Percentiles rank a stretch among this genome's conserved stretches.
phyloP scores from a whole-genome alignment of 2,888 invertebrate species.

The Pyrochroa serraticornis region DNA sequence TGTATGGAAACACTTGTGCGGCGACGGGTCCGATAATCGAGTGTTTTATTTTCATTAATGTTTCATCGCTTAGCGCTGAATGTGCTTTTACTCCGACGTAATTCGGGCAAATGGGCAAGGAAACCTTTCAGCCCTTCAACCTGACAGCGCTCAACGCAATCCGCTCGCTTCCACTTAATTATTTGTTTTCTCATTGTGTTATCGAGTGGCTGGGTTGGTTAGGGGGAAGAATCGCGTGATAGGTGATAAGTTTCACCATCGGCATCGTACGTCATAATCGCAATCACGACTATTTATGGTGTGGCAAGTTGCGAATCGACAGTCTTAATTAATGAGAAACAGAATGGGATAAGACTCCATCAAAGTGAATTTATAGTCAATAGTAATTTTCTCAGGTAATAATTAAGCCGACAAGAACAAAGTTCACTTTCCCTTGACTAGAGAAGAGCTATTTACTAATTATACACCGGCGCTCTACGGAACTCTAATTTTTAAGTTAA shows the following conservation, averaged over 20 bases:
- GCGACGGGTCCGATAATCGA: conserved; percentile 7
- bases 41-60: conserved; percentile 23
- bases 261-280: conserved; percentile 19
- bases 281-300: conserved; percentile 21
- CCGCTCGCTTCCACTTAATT: conserved; percentile 13
- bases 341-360: conserved; percentile 21
- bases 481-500: no score
- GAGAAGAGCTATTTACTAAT: conserved; percentile 19
- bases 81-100: conserved; percentile 12
- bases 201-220: conserved; percentile 3
- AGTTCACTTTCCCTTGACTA: conserved; percentile 22
- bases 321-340: conserved; percentile 24
- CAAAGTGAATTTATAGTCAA: conserved; percentile 24
- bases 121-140: conserved; percentile 15
- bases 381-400: conserved; percentile 21
- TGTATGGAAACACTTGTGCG: neutral
- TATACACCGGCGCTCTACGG: neutral
- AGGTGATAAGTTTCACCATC: conserved; percentile 1
- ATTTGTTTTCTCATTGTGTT: conserved; percentile 14
- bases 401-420: conserved; percentile 19
- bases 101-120: conserved; percentile 15
- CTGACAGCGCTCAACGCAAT: conserved; percentile 18
- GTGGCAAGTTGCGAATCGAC: conserved; percentile 16
- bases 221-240: conserved; percentile 4
- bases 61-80: conserved; percentile 16